Conservation (phyloP, 2,797 vertebrate genomes). For the Enteromius paludinosus region DNA sequence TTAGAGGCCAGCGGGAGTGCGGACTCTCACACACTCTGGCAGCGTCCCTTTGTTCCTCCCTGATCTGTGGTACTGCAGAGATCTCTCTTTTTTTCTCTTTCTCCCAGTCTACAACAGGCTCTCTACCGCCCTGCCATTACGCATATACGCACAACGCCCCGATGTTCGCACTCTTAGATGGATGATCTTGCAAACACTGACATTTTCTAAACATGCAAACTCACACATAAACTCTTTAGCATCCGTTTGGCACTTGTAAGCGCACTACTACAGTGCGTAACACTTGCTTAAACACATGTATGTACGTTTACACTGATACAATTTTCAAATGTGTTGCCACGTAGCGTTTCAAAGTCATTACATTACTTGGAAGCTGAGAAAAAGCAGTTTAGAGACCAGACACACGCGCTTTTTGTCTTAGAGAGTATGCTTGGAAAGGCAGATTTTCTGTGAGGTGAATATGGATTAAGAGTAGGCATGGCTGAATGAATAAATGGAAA, state of each 20-base stretch:
- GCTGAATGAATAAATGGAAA: slow-evolving; percentile 59
- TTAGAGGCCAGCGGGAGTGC: slow-evolving; percentile 68
- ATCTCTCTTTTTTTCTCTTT: slow-evolving; percentile 52
- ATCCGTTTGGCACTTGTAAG: slow-evolving; percentile 31
- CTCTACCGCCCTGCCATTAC: slow-evolving; percentile 42
- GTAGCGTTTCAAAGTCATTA: slow-evolving; percentile 21
- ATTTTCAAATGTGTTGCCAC: slow-evolving; percentile 23
- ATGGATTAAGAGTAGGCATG: slow-evolving; percentile 43
- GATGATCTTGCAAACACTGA: slow-evolving; percentile 39
- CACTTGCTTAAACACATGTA: slow-evolving; percentile 21
- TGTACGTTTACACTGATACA: slow-evolving; percentile 12
- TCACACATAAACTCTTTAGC: slow-evolving; percentile 18
- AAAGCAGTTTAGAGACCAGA: neutral
- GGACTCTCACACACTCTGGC: slow-evolving; percentile 60
- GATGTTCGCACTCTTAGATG: slow-evolving; percentile 38
- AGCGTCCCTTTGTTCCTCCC: slow-evolving; percentile 62
- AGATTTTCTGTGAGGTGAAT: slow-evolving; percentile 50
- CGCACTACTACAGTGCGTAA: neutral
- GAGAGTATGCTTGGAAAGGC: slow-evolving; percentile 16
- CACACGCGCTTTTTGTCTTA: slow-evolving; percentile 18
- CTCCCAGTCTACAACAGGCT: slow-evolving; percentile 30
- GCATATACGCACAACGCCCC: slow-evolving; percentile 34
- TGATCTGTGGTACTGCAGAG: slow-evolving; percentile 61
- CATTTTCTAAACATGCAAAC: slow-evolving; percentile 10
- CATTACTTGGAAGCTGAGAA: slow-evolving; percentile 27